These are phyloP conservation scores for Emmelina monodactyla DNA, from an alignment of 2,888 invertebrate species.

Conservation along the genomic window DNA sequence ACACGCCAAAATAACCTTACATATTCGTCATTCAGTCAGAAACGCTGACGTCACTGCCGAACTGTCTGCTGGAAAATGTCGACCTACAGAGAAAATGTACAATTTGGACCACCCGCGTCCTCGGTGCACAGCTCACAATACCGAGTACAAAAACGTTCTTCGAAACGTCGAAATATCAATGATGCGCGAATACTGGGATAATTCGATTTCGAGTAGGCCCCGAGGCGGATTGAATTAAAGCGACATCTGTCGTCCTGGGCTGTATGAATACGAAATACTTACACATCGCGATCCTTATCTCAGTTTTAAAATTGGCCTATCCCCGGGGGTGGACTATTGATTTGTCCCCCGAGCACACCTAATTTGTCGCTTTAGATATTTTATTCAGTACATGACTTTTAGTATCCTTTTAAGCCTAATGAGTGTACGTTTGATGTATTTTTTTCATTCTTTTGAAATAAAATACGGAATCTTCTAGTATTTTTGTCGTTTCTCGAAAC, in stretches of 20 bases:
- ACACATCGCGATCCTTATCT: slow-evolving; percentile 59
- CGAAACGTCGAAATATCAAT: slow-evolving; percentile 63
- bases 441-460: no score
- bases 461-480: no score
- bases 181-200: slow-evolving; percentile 63
- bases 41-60: no score
- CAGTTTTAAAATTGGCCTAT: slow-evolving; percentile 63
- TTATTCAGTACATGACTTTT: slow-evolving; percentile 43
- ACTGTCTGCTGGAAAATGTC: no score
- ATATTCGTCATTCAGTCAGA: no score
- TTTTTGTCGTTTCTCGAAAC: no score
- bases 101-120: slow-evolving; percentile 21
- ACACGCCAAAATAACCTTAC: no score
- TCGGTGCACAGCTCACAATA: slow-evolving; percentile 20
- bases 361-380: slow-evolving; percentile 51
- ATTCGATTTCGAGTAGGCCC: slow-evolving; percentile 62
- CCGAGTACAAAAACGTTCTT: slow-evolving; percentile 26
- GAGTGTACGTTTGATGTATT: no score
- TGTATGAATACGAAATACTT: slow-evolving; percentile 63
- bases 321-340: slow-evolving; percentile 54
- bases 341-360: slow-evolving; percentile 50
- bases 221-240: slow-evolving; percentile 62
- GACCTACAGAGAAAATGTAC: no score
- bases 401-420: no score
- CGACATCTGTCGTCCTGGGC: slow-evolving; percentile 59